Percentiles rank a stretch among this genome's conserved stretches.
phyloP scores from a whole-genome alignment of 1,140 invertebrate genomes.

The Scaptodrosophila lebanonensis region DNA sequence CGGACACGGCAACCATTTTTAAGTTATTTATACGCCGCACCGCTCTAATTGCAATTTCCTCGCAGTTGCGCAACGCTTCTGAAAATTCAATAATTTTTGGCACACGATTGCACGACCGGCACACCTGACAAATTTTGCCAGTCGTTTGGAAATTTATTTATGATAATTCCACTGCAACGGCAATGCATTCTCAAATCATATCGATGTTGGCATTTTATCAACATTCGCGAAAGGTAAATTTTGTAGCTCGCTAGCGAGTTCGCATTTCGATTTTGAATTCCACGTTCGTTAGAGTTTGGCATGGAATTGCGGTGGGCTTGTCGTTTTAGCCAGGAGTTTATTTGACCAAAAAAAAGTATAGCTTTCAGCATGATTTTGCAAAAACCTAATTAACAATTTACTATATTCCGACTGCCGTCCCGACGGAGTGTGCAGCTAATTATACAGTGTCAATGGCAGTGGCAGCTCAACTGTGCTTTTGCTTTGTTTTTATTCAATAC shows the following conservation, averaged over 20 bases:
- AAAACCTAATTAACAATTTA: constrained; percentile 67
- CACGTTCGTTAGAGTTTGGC: constrained; percentile 12
- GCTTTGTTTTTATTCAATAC: constrained; percentile 42
- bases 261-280: constrained; percentile 1
- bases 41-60: constrained; percentile 70
- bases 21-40: constrained; percentile 59
- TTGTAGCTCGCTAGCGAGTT: constrained; percentile 53
- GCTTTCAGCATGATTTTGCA: neutral
- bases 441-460: constrained; percentile 27
- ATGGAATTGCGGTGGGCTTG: constrained; percentile 38
- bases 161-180: constrained; percentile 62
- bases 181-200: constrained; percentile 26
- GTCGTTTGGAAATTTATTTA: constrained; percentile 53
- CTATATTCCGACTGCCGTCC: constrained; percentile 32
- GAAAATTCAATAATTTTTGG: constrained; percentile 59
- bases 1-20: constrained; percentile 24
- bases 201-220: constrained; percentile 44
- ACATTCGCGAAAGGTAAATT: constrained; percentile 59
- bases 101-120: neutral
- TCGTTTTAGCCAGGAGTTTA: constrained; percentile 20
- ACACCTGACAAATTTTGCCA: constrained; percentile 45
- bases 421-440: constrained; percentile 32
- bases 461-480: neutral
- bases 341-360: too few relatives aligned
- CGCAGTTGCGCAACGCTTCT: constrained; percentile 43